Evolutionary conservation across 92 coral and sea anemone species (phyloP), one percentile per base, ranked within the genome.

Genomic region (Galaxea fascicularis): DNA sequence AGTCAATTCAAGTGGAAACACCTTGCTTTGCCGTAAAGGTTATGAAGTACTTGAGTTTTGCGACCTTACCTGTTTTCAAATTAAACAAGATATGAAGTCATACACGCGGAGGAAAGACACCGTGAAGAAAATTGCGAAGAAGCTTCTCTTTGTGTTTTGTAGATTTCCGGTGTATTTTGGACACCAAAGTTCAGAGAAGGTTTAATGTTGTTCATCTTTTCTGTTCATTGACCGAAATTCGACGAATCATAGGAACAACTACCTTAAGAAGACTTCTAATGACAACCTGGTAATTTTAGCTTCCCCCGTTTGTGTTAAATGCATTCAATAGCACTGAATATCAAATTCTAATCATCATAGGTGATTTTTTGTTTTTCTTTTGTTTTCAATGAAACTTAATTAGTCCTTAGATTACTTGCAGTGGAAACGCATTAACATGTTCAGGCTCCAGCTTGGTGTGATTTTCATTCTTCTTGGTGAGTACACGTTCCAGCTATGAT

Each of bases 21-120:
- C 18, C 41, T 4, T 17, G 26, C 28, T 17, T 24, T 28, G 35
- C 14, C 29, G 41, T 24, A 3, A 30, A 20, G 78, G 86, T 70
- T 70, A 25, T 12, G 26, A 25, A 1, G 69, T 35, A 71, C 86
- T 82, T 58, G 78, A 79, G 75, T 67, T 79, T 66, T 30, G 51
- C 69, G 84, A 82, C 86, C 77, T 71, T 58, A 82, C 86, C 86
- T 82, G 86, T 46, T 57, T 56, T 45, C 41, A 31, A 27, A 41
- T 58, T 35, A 41, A 70, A 82, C 69, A 71, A 82, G 49, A 24
- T 39, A 82, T 82, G 86, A 82, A 70, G 86, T 82, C 56, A 82
- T 82, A 70, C 39, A 2, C 24, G 21, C 17, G 16, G 53, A 82
- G 39, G 68, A 54, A 11, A 27, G 12, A 10, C 16, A 44, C 57